A percentile compares a stretch with the other conserved stretches of the same genome.
These are phyloP conservation scores for Microctenopoma steveboyesi DNA, from an alignment of 2,797 vertebrate species.

Conservation along the genomic window DNA sequence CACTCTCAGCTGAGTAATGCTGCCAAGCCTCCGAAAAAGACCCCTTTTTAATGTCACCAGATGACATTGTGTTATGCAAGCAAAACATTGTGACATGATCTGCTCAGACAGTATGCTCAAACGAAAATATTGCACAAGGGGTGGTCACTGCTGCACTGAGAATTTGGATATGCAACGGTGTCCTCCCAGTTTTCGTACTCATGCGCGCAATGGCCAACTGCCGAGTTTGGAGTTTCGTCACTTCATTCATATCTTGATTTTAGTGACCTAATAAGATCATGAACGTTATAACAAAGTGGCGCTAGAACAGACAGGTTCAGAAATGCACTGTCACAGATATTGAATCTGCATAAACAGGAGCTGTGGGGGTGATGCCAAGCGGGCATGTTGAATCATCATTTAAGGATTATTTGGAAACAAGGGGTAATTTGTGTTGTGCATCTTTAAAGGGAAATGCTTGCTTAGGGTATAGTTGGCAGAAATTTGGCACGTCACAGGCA, in stretches of 20 bases:
- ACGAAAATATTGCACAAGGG: slow-evolving; percentile 61
- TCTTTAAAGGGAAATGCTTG: slow-evolving; percentile 39
- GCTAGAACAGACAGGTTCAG: slow-evolving; percentile 1
- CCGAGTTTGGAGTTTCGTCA: slow-evolving; percentile 7
- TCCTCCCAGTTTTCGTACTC: slow-evolving; percentile 3
- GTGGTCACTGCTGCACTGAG: slow-evolving; percentile 41
- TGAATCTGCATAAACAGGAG: slow-evolving; percentile 26
- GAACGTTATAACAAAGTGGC: background rate
- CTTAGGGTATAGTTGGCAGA: slow-evolving; percentile 49
- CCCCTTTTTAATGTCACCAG: slow-evolving; percentile 75
- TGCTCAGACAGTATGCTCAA: slow-evolving; percentile 63
- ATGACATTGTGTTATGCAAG: slow-evolving; percentile 77
- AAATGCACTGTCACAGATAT: slow-evolving; percentile 4
- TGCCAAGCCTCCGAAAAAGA: slow-evolving; percentile 63
- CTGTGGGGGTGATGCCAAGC: slow-evolving; percentile 32
- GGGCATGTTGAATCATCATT: slow-evolving; percentile 43
- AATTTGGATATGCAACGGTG: slow-evolving; percentile 18
- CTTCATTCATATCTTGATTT: slow-evolving; percentile 34
- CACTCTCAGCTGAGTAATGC: slow-evolving; percentile 74
- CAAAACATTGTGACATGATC: slow-evolving; percentile 74
- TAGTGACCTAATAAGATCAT: slow-evolving; percentile 4
- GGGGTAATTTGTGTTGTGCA: slow-evolving; percentile 15
- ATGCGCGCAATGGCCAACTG: background rate
- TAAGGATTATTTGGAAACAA: slow-evolving; percentile 44
- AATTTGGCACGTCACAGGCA: slow-evolving; percentile 48